Conservation (phyloP, 2,113 vertebrate genomes). For the Vireo altiloquus region DNA sequence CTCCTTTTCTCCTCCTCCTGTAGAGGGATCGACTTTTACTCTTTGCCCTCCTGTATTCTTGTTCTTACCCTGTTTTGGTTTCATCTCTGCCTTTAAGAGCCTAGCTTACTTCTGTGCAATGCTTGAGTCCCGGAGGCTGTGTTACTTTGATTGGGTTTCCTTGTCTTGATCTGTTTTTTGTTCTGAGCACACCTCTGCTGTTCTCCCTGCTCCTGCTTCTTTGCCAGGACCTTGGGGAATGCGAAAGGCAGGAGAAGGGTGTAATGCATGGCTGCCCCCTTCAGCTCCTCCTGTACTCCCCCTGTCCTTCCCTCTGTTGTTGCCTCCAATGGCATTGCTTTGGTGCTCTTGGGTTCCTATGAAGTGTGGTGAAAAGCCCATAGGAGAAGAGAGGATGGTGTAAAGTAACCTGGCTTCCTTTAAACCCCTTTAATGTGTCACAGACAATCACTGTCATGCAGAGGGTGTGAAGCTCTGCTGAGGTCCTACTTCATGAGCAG, state of each 20-base stretch:
- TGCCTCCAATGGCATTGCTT: constrained; percentile 20
- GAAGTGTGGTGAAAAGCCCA: not conserved
- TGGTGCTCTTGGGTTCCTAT: constrained; percentile 1
- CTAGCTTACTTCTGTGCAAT: constrained; percentile 60
- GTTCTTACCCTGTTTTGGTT: constrained; percentile 73
- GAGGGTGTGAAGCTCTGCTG: not conserved
- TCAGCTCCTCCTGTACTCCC: not conserved
- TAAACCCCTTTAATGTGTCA: not conserved
- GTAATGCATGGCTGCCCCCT: constrained; percentile 63
- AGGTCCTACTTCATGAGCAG: not conserved
- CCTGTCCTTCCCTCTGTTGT: not conserved
- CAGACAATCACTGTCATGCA: not conserved
- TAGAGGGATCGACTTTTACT: constrained; percentile 40
- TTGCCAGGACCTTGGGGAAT: constrained; percentile 45
- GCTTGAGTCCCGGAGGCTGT: constrained; percentile 38
- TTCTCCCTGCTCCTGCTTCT: not conserved
- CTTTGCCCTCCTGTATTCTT: constrained; percentile 71
- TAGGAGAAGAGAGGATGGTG: not conserved
- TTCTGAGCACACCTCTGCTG: constrained; percentile 15
- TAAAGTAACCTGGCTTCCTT: not conserved
- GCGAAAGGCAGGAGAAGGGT: constrained; percentile 34
- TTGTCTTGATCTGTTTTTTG: not conserved
- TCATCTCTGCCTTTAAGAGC: constrained; percentile 73
- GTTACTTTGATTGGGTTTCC: not conserved
- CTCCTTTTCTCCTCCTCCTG: constrained; percentile 61